Evolutionary conservation across 1,140 invertebrate genomes (phyloP).

Genomic region (Tetraneura akinire): DNA sequence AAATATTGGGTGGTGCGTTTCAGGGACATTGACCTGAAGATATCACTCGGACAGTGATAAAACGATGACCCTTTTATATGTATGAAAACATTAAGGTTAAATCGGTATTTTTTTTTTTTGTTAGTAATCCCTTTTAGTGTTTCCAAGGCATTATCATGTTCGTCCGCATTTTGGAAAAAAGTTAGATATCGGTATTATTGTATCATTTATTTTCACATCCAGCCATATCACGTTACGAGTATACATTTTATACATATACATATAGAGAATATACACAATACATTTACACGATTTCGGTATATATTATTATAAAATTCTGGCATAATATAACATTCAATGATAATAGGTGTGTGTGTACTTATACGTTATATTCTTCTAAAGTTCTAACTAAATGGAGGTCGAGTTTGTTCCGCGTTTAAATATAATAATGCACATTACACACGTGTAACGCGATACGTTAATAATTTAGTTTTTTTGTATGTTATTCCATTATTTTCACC

Average conservation of each 20-base stretch:
- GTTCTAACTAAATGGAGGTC: no score
- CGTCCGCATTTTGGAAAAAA: not conserved
- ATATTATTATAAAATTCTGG: not conserved
- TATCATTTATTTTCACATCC: not conserved
- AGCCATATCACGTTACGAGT: not conserved
- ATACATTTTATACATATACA: not conserved
- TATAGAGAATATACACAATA: not conserved
- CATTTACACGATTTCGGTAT: not conserved
- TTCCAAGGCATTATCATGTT: not conserved
- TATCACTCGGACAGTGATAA: not conserved
- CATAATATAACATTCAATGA: not conserved
- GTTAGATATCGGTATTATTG: not conserved
- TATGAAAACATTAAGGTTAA: not conserved
- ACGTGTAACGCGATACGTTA: no score
- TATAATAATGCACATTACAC: no score
- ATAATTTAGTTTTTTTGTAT: not conserved
- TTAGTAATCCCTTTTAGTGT: not conserved
- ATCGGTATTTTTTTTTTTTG: not conserved
- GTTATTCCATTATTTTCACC: not conserved
- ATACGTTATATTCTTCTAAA: no score
- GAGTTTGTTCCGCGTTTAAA: no score
- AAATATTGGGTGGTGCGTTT: not conserved
- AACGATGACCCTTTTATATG: not conserved
- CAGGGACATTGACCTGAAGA: not conserved
- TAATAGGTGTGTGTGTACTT: no score